Base-by-base conservation (phyloP, 2,797 vertebrate species). In the Gymnopithys bicolor region DNA sequence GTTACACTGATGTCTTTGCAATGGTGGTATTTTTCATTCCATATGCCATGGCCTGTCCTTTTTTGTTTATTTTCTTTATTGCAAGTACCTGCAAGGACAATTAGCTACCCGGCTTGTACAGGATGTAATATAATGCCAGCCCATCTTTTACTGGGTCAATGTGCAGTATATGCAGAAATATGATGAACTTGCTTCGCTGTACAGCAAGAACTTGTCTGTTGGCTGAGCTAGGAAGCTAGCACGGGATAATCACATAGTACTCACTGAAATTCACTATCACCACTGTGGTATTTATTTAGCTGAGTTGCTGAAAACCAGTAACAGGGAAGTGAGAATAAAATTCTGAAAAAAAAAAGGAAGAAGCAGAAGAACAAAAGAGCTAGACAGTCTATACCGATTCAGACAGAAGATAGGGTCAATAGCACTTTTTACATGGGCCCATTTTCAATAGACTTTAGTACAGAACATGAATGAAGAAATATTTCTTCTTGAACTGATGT, bases 281-380 rank as follows among this genome's bases (percentile, higher is more conserved):
- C 86, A 46, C 93, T 96, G 86, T 95, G 96, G 96, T 95, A 97
- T 97, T 98, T 97, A 97, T 97, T 98, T 97, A 97, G 95, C 94
- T 95, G 94, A 91, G 94, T 97, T 96, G 62, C 78, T 97, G 95
- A 97, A 96, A 97, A 93, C 84, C 19, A 13, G 66, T 88, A 96
- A 71, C 58, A 91, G 80, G 75, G 78, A 96, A 95, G 89, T 49
- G 74, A 91, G 93, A 90, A 77, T 81, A 92, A 95, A 87, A 95
- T 83, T 82, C 87, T 79, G 70, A 82, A 90, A 49, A 56, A n/a
- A 82, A 41, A 4, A 87, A 66, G 55, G 8, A 80, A 96, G 63
- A 90, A 90, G 81, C 41, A 87, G 83, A 82, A 92, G 83, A 89
- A 77, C 76, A 91, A 80, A 76, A 93, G 77, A 92, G n/a, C 74